Conservation (phyloP, 1,140 invertebrate genomes). For the Anoplolepis gracilipes region DNA sequence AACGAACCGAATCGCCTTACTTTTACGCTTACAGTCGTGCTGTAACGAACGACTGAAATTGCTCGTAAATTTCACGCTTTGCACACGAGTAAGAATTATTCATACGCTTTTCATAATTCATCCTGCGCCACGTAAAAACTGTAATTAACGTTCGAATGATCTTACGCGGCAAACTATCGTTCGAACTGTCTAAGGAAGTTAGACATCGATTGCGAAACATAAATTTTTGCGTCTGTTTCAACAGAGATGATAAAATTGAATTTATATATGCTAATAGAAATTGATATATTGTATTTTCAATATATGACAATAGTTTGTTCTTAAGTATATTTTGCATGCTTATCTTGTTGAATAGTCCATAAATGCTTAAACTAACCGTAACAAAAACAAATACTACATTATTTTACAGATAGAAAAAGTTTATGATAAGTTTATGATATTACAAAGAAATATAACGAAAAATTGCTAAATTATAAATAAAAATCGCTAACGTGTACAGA, state of each 20-base stretch:
- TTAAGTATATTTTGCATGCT: not conserved
- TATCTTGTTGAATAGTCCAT: not conserved
- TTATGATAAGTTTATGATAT: not conserved
- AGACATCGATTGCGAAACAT: not conserved
- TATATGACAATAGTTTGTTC: not conserved
- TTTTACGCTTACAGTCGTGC: constrained; percentile 23
- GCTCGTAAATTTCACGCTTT: constrained; percentile 45
- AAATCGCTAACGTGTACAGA: not conserved
- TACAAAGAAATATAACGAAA: not conserved
- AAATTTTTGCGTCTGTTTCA: not conserved
- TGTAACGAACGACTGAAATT: constrained; percentile 32
- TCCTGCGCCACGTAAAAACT: not conserved
- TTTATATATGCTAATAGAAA: not conserved
- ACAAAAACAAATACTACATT: no score
- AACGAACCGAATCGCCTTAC: constrained; percentile 42
- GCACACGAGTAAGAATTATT: constrained; percentile 52
- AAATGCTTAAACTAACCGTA: no score
- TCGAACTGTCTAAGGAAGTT: constrained; percentile 10
- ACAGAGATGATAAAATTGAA: not conserved
- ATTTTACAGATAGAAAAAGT: no score
- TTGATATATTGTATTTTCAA: not conserved
- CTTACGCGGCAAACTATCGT: constrained; percentile 12
- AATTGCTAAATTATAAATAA: not conserved
- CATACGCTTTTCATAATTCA: constrained; percentile 52
- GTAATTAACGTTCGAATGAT: constrained; percentile 26